Conservation (phyloP, 2,797 vertebrate genomes). For the Periparus ater region DNA sequence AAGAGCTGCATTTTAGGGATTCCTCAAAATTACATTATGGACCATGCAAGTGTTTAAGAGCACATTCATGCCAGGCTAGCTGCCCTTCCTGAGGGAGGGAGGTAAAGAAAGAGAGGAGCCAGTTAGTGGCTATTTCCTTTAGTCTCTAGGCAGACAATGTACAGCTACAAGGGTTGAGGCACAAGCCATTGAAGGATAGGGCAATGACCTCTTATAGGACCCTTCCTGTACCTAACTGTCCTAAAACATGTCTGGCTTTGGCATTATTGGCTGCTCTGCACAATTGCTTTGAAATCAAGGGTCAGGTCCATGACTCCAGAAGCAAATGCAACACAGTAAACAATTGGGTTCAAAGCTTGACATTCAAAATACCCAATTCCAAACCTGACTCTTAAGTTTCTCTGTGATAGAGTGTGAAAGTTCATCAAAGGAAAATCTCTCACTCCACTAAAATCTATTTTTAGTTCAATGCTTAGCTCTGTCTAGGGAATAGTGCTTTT, state of each 20-base stretch:
- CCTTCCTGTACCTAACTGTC: background rate
- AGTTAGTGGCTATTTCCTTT: background rate
- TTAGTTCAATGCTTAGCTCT: conserved; percentile 33
- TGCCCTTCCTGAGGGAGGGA: background rate
- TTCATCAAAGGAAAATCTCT: conserved; percentile 27
- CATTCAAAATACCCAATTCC: background rate
- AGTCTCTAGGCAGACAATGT: background rate
- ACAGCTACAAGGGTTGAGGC: background rate
- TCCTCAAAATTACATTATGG: background rate
- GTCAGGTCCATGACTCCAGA: background rate
- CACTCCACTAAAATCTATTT: conserved; percentile 38
- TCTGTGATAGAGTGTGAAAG: background rate
- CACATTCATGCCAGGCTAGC: background rate
- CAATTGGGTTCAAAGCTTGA: background rate
- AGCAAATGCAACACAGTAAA: background rate
- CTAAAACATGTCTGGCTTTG: background rate
- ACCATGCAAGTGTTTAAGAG: background rate
- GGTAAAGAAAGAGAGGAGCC: background rate
- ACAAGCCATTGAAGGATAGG: background rate
- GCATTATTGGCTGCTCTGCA: background rate
- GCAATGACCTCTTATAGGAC: background rate
- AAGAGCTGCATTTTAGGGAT: background rate
- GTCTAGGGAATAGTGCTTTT: conserved; percentile 40
- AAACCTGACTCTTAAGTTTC: background rate
- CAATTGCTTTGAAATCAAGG: background rate